Percentiles rank a stretch among this genome's conserved stretches.
These are phyloP conservation scores for Dipodomys stephensi DNA, from an alignment of 2,113 vertebrate species.

Conservation along the genomic window DNA sequence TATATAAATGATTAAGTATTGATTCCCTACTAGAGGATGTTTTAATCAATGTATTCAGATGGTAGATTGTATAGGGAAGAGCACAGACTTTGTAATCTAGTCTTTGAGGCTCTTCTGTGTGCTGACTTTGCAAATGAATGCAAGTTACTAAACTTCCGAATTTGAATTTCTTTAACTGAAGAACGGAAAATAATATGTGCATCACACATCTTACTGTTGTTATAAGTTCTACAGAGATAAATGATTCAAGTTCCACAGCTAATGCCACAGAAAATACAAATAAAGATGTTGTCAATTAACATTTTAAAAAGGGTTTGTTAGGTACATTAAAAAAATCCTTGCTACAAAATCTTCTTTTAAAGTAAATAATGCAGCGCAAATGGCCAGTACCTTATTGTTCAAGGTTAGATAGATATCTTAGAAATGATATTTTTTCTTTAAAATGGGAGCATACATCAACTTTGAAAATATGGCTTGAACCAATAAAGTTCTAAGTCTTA, in stretches of 20 bases:
- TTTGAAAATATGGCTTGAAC: conserved; percentile 8
- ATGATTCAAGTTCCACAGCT: conserved; percentile 48
- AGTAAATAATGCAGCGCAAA: conserved; percentile 55
- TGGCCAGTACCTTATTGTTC: not conserved
- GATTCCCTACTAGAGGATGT: not conserved
- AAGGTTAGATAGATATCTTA: conserved; percentile 35
- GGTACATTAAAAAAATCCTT: conserved; percentile 27
- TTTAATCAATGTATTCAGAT: not conserved
- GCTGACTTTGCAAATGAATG: not conserved
- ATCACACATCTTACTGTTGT: not conserved
- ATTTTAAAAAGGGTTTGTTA: conserved; percentile 30
- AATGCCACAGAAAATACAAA: conserved; percentile 25
- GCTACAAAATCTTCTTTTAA: conserved; percentile 39
- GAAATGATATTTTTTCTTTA: conserved; percentile 49
- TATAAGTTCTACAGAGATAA: not conserved
- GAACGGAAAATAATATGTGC: not conserved
- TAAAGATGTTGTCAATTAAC: conserved; percentile 45
- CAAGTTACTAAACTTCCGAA: not conserved
- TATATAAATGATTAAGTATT: not conserved
- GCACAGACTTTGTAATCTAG: rapidly evolving
- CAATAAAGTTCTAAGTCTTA: conserved; percentile 5
- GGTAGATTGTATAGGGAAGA: not conserved
- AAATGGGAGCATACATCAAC: not conserved
- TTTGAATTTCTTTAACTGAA: not conserved
- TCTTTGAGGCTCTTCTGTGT: not conserved